phyloP scores from a whole-genome alignment of 1,140 invertebrate genomes.

The Drosophila varians region DNA sequence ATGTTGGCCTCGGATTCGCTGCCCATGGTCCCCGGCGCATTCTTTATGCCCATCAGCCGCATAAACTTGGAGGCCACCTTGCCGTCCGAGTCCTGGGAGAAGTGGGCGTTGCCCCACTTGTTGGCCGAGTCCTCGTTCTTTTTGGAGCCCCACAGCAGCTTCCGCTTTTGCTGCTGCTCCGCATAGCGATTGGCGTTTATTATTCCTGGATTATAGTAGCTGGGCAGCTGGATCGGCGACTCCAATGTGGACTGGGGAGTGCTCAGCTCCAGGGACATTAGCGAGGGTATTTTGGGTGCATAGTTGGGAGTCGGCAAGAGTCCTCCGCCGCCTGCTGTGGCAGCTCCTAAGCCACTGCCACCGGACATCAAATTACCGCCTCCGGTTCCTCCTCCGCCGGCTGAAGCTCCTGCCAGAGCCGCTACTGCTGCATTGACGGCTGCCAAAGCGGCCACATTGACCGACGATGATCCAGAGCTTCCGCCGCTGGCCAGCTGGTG shows the following conservation, averaged over 20 bases:
- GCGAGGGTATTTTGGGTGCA: constrained; percentile 65
- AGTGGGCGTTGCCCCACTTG: constrained; percentile 93
- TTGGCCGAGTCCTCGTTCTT: constrained; percentile 85
- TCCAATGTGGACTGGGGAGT: constrained; percentile 14
- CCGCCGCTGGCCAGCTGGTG: constrained; percentile 2
- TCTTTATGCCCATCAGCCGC: constrained; percentile 95
- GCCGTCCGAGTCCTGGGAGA: constrained; percentile 94
- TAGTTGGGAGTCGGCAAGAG: constrained; percentile 62
- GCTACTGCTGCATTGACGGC: constrained; percentile 28
- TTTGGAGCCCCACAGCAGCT: constrained; percentile 94
- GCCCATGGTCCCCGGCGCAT: constrained; percentile 14
- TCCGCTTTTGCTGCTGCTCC: constrained; percentile 93
- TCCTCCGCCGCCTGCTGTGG: constrained; percentile 21
- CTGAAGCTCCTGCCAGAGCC: neutral
- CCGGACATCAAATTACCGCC: constrained; percentile 6
- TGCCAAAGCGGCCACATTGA: constrained; percentile 18
- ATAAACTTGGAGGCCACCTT: constrained; percentile 97
- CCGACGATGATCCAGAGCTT: neutral
- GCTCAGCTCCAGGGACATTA: constrained; percentile 66
- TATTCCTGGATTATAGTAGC: constrained; percentile 93
- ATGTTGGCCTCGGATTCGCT: neutral
- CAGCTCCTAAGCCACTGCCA: neutral
- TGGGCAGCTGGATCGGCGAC: constrained; percentile 84
- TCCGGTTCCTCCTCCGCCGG: neutral
- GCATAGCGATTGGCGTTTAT: constrained; percentile 93